Evolutionary conservation across 2,888 invertebrate genomes (phyloP).

Genomic region (Patella pellucida): DNA sequence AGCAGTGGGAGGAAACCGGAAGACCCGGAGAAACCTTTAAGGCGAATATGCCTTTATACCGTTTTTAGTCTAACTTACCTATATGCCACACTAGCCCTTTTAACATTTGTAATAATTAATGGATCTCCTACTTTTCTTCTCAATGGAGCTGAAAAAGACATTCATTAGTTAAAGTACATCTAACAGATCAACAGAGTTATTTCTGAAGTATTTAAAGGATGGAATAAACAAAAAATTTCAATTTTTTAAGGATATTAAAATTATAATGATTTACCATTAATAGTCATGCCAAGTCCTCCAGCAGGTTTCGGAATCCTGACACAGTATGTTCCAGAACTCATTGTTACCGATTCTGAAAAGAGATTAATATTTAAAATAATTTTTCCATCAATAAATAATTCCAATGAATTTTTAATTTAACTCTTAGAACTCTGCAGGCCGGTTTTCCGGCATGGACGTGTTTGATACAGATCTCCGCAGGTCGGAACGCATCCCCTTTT

Average conservation of each 20-base stretch:
- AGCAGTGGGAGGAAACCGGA: no score
- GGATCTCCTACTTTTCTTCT: constrained; percentile 75
- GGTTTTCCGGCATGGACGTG: no score
- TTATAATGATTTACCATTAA: constrained; percentile 77
- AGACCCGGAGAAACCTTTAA: no score
- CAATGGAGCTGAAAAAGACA: constrained; percentile 45
- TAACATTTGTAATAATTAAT: constrained; percentile 88
- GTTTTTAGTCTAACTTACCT: constrained; percentile 49
- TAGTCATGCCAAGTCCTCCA: constrained; percentile 87
- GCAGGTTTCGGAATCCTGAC: constrained; percentile 84
- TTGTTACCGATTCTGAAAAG: constrained; percentile 83
- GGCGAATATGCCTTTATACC: no score
- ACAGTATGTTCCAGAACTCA: constrained; percentile 90
- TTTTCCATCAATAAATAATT: no score
- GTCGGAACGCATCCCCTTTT: no score
- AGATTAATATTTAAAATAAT: not conserved
- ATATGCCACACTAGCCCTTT: constrained; percentile 91
- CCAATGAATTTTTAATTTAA: no score
- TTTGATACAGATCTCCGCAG: no score
- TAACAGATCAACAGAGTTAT: no score
- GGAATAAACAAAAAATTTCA: not conserved
- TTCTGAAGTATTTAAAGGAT: no score
- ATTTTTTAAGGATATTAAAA: not conserved
- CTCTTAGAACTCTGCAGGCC: no score
- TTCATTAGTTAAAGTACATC: not conserved